Percentiles rank a stretch among this genome's conserved stretches.
phyloP scores from a whole-genome alignment of 2,113 vertebrate species.

The Casuarius casuarius region DNA sequence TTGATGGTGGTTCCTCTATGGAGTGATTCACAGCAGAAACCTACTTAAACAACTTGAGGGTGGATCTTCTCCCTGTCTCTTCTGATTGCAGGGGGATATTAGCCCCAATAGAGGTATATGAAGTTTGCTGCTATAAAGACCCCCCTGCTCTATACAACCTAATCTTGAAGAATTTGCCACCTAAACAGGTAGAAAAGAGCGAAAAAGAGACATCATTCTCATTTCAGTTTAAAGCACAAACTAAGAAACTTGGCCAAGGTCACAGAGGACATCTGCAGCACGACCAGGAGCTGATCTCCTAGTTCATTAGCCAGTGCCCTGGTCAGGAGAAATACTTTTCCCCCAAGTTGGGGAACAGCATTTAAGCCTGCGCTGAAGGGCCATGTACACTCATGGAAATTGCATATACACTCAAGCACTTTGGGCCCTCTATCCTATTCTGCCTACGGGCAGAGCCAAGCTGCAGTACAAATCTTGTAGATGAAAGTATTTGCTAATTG shows the following conservation, averaged over 20 bases:
- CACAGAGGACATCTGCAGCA: not conserved
- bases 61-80: not conserved
- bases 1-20: not conserved
- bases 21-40: not conserved
- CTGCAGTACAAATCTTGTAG: slow-evolving; percentile 13
- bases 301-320: not conserved
- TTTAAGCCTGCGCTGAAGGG: not conserved
- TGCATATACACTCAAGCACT: not conserved
- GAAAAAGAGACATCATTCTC: not conserved
- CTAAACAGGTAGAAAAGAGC: not conserved
- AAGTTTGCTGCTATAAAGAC: not conserved
- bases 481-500: slow-evolving; percentile 48
- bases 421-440: not conserved
- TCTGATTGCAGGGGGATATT: not conserved
- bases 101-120: not conserved
- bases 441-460: not conserved
- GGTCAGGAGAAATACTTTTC: not conserved
- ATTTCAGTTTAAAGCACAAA: not conserved
- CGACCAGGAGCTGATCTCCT: not conserved
- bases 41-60: not conserved
- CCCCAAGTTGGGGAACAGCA: not conserved
- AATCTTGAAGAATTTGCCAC: not conserved
- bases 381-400: not conserved
- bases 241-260: not conserved
- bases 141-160: not conserved